phyloP scores from a whole-genome alignment of 2,888 invertebrate genomes.

The Liodrosophila aerea region DNA sequence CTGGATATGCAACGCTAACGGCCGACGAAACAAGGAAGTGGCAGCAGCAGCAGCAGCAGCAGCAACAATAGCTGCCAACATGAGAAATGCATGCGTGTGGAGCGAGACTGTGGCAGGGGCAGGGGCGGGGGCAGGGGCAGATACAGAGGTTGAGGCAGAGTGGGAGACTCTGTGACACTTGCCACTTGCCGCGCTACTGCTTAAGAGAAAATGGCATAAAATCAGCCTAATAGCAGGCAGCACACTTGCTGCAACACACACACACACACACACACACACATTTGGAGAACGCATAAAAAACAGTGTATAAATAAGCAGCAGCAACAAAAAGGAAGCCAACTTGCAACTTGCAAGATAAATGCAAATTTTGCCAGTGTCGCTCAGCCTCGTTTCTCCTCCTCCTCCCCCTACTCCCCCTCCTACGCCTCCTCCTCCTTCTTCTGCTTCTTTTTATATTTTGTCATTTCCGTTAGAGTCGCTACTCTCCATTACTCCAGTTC shows the following conservation, averaged over 20 bases:
- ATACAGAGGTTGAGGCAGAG: not conserved
- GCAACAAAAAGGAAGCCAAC: slow-evolving; percentile 24
- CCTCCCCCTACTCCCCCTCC: too few relatives aligned
- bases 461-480: slow-evolving; percentile 58
- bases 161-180: slow-evolving; percentile 23
- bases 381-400: too few relatives aligned
- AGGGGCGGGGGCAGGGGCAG: not conserved
- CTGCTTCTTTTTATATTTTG: slow-evolving; percentile 14
- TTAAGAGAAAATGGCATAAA: slow-evolving; percentile 53
- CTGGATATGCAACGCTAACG: slow-evolving; percentile 10
- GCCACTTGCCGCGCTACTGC: slow-evolving; percentile 21
- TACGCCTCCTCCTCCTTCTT: too few relatives aligned
- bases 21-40: not conserved
- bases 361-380: slow-evolving; percentile 56
- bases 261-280: too few relatives aligned
- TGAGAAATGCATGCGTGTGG: slow-evolving; percentile 43
- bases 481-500: slow-evolving; percentile 1
- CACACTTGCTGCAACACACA: slow-evolving; percentile 34
- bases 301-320: slow-evolving; percentile 56
- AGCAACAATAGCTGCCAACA: too few relatives aligned
- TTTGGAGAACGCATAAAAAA: too few relatives aligned
- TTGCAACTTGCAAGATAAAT: slow-evolving; percentile 68
- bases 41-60: slow-evolving; percentile 6
- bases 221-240: slow-evolving; percentile 55
- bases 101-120: not conserved